Conservation (phyloP, 2,113 vertebrate species). For the Kryptolebias marmoratus region DNA sequence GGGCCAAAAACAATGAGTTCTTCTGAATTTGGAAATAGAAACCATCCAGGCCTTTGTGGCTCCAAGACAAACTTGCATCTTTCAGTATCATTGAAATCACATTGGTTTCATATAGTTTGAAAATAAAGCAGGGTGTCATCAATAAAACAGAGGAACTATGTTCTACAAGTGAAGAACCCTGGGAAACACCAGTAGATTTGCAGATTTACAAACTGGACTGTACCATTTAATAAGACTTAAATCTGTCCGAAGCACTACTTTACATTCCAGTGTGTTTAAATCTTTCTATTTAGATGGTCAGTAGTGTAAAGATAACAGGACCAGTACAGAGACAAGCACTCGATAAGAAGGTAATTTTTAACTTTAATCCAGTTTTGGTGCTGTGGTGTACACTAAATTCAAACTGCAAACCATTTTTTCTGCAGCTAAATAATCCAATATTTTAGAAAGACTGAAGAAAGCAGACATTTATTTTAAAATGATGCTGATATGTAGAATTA, state of each 20-base stretch:
- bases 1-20: no score
- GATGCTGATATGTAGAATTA: conserved; percentile 34
- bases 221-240: no score
- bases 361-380: background rate
- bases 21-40: no score
- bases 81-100: background rate
- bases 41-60: no score
- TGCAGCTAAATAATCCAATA: background rate
- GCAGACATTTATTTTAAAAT: conserved; percentile 23
- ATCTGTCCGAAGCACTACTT: no score
- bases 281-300: no score
- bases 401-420: background rate
- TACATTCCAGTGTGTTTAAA: no score
- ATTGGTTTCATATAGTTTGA: background rate
- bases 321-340: no score
- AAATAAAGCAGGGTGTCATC: background rate
- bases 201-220: no score
- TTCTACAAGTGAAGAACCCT: background rate
- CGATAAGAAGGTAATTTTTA: background rate
- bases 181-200: background rate
- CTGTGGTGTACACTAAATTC: background rate
- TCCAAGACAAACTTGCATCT: background rate
- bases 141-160: background rate
- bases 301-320: no score
- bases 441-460: conserved; percentile 8